These are phyloP conservation scores for Varroa destructor DNA, from an alignment of 1,140 invertebrate genomes.

Conservation along the genomic window DNA sequence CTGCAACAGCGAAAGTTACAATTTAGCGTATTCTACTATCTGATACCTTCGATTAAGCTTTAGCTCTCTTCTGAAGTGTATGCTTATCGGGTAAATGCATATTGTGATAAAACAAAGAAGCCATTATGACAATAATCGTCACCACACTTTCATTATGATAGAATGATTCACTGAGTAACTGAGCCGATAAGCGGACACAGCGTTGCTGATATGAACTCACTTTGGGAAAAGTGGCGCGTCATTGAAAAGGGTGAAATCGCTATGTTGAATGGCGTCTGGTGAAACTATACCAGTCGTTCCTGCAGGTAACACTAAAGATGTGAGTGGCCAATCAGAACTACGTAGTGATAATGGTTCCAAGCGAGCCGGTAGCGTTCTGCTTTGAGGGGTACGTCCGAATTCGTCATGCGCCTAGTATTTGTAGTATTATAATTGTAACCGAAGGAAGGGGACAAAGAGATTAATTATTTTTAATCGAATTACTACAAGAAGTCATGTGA, in stretches of 20 bases:
- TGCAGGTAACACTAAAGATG: background rate
- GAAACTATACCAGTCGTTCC: background rate
- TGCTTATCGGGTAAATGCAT: no score
- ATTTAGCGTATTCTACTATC: no score
- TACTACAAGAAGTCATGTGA: background rate
- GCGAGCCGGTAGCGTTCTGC: constrained; percentile 10
- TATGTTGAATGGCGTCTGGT: no score
- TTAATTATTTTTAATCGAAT: background rate
- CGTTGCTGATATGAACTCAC: background rate
- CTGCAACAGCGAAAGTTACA: no score
- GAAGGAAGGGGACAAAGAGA: background rate
- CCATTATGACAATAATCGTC: background rate
- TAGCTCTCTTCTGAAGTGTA: no score
- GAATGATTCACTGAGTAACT: no score
- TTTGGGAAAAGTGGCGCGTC: background rate
- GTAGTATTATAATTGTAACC: background rate
- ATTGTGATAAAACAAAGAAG: background rate
- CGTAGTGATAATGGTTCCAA: constrained; percentile 4
- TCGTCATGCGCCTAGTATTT: background rate
- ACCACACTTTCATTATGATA: background rate
- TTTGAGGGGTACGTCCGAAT: background rate
- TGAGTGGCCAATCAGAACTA: constrained; percentile 23
- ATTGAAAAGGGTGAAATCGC: background rate
- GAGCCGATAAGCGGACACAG: no score
- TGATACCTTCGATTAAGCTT: no score